These are phyloP conservation scores for Nymphalis urticae DNA, from an alignment of 2,888 invertebrate genomes.

Conservation along the genomic window DNA sequence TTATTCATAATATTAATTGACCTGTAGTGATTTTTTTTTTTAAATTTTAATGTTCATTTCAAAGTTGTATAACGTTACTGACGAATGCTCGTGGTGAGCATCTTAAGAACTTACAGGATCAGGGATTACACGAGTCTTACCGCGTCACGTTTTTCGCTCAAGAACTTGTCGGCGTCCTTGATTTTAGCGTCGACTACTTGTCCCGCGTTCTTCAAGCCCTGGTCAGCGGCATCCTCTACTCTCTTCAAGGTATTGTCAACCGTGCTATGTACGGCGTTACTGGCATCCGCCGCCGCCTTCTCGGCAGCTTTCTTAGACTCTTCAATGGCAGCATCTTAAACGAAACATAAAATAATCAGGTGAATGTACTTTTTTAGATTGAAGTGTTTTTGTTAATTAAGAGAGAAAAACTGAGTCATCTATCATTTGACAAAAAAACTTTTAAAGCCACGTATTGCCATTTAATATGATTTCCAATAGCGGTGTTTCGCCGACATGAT, in stretches of 20 bases:
- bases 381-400: neutral
- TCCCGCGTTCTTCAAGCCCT: conserved; percentile 81
- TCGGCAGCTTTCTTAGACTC: conserved; percentile 78
- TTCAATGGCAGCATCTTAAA: conserved; percentile 68
- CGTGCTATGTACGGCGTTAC: conserved; percentile 67
- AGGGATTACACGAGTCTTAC: conserved; percentile 46
- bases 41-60: too few relatives aligned
- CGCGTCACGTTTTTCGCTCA: conserved; percentile 81
- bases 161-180: conserved; percentile 83
- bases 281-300: conserved; percentile 75
- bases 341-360: neutral
- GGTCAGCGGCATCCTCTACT: conserved; percentile 75
- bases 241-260: conserved; percentile 72
- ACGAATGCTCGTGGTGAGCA: too few relatives aligned
- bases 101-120: too few relatives aligned
- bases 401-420: too few relatives aligned
- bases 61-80: too few relatives aligned
- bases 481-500: too few relatives aligned
- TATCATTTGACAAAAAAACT: too few relatives aligned
- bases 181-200: conserved; percentile 83
- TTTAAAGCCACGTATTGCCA: too few relatives aligned
- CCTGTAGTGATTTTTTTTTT: too few relatives aligned
- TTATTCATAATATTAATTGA: neutral
- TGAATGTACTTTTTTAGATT: too few relatives aligned
- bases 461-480: too few relatives aligned